These are phyloP conservation scores for Elmis aenea DNA, from an alignment of 2,888 invertebrate species.

Conservation along the genomic window DNA sequence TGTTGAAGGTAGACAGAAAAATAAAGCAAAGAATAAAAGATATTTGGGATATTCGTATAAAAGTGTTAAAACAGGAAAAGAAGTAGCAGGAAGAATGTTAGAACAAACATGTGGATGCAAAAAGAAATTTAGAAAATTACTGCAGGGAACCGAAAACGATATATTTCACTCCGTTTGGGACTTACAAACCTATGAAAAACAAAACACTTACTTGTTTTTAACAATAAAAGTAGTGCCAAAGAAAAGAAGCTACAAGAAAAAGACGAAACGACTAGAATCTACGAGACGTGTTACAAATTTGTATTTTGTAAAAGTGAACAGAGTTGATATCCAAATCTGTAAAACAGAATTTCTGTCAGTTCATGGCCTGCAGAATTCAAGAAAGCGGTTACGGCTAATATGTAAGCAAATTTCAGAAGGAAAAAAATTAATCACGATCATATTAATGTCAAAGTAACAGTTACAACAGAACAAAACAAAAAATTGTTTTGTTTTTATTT, in stretches of 20 bases:
- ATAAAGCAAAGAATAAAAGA: neutral
- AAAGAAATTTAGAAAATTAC: neutral
- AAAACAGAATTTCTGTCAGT: slow-evolving; percentile 17
- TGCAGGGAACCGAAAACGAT: neutral
- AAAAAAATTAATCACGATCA: too few species aligned
- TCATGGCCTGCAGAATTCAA: slow-evolving; percentile 16
- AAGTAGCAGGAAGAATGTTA: neutral
- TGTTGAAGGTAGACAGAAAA: too few species aligned
- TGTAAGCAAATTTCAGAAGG: slow-evolving; percentile 11
- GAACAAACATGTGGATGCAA: neutral
- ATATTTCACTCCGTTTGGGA: slow-evolving; percentile 5
- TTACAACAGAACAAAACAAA: too few species aligned
- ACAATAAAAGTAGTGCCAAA: slow-evolving; percentile 10
- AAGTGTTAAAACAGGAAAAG: neutral
- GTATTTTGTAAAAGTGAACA: slow-evolving; percentile 19
- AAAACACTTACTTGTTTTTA: slow-evolving; percentile 8
- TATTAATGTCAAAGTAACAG: too few species aligned
- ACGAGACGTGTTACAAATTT: slow-evolving; percentile 7
- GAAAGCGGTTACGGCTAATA: slow-evolving; percentile 14
- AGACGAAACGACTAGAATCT: slow-evolving; percentile 12
- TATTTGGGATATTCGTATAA: neutral
- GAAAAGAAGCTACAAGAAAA: slow-evolving; percentile 16
- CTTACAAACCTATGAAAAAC: slow-evolving; percentile 7
- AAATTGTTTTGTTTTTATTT: too few species aligned
- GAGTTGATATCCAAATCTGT: slow-evolving; percentile 16